Base-by-base conservation (phyloP, 2,113 vertebrate species). In the Leucopternis melanops region DNA sequence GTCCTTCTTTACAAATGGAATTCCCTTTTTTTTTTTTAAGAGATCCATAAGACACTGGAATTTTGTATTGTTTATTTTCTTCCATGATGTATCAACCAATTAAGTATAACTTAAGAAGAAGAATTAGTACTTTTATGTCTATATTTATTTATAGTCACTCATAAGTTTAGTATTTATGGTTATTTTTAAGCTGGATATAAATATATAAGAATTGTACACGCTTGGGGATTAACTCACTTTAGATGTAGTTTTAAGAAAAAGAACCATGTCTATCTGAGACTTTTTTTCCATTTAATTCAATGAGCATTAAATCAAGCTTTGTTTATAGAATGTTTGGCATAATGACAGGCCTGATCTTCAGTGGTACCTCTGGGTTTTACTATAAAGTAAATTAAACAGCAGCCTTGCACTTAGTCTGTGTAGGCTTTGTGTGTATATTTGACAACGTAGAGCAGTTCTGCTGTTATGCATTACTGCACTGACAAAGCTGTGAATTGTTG, bases 341-440 rank as follows among this genome's bases (percentile, higher is more conserved):
- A 74, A 78, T 67, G 47, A 66, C 62, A 67, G 50, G n/a, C 42
- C 72, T 88, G 85, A 92, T 96, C 85, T 93, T 96, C 82, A 73
- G 31, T 73, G 63, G 22, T 82, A 77, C 62, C 45, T 93, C 70
- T 93, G 66, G 42, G 13, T 86, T 93, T 88, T 90, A n/a, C 54
- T 93, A 4, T 73, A 47, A 85, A 80, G 42, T 90, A 85, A 82
- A 83, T 95, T 65, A 50, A 92, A 66, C 42, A 55, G 42, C 75
- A 92, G 65, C n/a, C 59, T 82, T 82, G 31, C 44, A 21, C 27
- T 82, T 65, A 63, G 45, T 84, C 61, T 88, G 11, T 49, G 36
- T 47, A 58, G 54, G 49, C 45, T 82, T 52, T 82, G 4, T 77
- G 10, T 63, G 50, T 77, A 9, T 62, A n/a, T 80, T 62, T 90